A percentile compares a stretch with the other conserved stretches of the same genome.
These are phyloP conservation scores for Alethe castanea DNA, from an alignment of 2,113 vertebrate genomes.

Conservation along the genomic window DNA sequence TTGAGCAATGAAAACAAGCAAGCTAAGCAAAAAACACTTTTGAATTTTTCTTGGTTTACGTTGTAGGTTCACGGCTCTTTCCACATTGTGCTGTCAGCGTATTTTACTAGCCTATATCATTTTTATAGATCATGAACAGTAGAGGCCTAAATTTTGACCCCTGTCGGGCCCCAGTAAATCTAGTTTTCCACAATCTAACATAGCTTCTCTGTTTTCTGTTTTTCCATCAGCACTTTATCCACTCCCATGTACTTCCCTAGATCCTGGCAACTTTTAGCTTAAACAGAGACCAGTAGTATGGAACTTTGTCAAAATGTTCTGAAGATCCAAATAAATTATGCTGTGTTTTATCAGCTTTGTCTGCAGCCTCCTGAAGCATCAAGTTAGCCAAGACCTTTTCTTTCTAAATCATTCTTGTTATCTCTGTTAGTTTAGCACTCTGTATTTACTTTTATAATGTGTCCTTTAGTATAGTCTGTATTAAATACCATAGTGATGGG, in stretches of 20 bases:
- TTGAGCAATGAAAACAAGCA: slow-evolving; percentile 36
- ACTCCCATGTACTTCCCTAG: slow-evolving; percentile 51
- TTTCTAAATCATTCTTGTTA: slow-evolving; percentile 70
- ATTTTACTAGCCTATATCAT: slow-evolving; percentile 70
- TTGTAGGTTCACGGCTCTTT: slow-evolving; percentile 44
- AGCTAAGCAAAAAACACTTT: slow-evolving; percentile 47
- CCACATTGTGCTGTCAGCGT: slow-evolving; percentile 58
- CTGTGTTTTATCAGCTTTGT: slow-evolving; percentile 68
- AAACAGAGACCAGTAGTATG: slow-evolving; percentile 67
- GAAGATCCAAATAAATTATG: slow-evolving; percentile 68
- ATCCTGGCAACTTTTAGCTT: slow-evolving; percentile 61
- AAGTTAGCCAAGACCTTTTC: slow-evolving; percentile 67
- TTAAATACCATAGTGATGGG: slow-evolving; percentile 59
- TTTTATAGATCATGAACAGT: slow-evolving; percentile 72
- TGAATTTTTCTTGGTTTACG: slow-evolving; percentile 43
- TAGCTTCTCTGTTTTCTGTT: slow-evolving; percentile 60
- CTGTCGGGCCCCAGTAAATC: slow-evolving; percentile 65
- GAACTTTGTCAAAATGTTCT: slow-evolving; percentile 68
- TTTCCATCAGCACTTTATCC: slow-evolving; percentile 57
- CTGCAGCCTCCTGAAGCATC: slow-evolving; percentile 60
- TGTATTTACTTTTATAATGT: slow-evolving; percentile 64
- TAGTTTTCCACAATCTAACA: slow-evolving; percentile 62
- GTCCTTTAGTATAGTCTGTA: slow-evolving; percentile 40
- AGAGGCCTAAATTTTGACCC: slow-evolving; percentile 66
- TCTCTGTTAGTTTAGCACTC: slow-evolving; percentile 69